Conservation (phyloP, 2,113 vertebrate genomes). For the Cairina moschata region DNA sequence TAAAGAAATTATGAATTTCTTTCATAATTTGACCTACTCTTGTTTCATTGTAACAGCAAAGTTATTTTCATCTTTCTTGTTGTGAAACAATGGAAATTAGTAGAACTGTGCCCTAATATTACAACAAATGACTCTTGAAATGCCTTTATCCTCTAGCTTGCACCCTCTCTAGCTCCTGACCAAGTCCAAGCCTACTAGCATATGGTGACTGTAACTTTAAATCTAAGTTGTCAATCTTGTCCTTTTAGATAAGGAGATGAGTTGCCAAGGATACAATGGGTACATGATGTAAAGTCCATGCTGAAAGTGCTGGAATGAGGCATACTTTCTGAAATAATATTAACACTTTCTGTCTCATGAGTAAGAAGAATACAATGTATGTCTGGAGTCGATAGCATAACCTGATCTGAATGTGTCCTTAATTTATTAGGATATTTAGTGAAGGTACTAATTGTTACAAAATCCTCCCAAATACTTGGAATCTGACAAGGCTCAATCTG, state of each 20-base stretch:
- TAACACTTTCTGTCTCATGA: not conserved
- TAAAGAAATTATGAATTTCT: not conserved
- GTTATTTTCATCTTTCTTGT: not conserved
- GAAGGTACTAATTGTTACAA: not conserved
- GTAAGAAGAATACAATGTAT: not conserved
- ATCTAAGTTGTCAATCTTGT: slow-evolving; percentile 45
- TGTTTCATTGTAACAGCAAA: not conserved
- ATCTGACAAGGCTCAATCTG: not conserved
- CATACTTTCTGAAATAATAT: slow-evolving; percentile 12
- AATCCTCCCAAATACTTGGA: not conserved
- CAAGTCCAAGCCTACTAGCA: not conserved
- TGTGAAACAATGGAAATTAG: not conserved
- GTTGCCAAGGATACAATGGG: slow-evolving; percentile 60
- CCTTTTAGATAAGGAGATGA: slow-evolving; percentile 36
- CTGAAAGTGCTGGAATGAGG: slow-evolving; percentile 40
- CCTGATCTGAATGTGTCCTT: not conserved
- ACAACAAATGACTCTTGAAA: not conserved
- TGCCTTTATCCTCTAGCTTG: not conserved
- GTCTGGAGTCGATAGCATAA: not conserved
- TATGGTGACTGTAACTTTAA: slow-evolving; percentile 24
- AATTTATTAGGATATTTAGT: not conserved
- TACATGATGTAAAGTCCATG: slow-evolving; percentile 44
- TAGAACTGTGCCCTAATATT: not conserved
- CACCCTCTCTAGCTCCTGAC: not conserved
- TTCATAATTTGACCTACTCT: not conserved